Conservation (phyloP, 2,888 invertebrate species). For the Orgyia antiqua region DNA sequence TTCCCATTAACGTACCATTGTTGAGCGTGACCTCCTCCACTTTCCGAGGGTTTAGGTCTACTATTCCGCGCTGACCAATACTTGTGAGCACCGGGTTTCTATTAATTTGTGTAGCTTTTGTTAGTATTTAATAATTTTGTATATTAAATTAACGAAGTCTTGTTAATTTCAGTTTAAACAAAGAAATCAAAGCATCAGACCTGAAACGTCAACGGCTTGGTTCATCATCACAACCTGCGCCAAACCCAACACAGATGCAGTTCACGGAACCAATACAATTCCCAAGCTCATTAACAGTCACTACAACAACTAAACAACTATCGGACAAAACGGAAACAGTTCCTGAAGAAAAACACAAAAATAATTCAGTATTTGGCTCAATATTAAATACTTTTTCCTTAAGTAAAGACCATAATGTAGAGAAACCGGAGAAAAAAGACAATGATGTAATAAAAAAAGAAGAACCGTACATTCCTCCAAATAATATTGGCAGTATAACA, state of each 20-base stretch:
- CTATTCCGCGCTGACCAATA: too few species aligned
- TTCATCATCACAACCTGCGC: constrained; percentile 28
- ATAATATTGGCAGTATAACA: constrained; percentile 66
- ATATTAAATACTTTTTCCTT: constrained; percentile 44
- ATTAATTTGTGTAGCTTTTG: too few species aligned
- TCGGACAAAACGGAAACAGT: constrained; percentile 22
- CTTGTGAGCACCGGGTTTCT: too few species aligned
- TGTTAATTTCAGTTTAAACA: constrained; percentile 62
- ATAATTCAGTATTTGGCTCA: constrained; percentile 34
- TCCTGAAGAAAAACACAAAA: constrained; percentile 30
- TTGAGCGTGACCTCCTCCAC: too few species aligned
- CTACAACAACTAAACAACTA: constrained; percentile 36
- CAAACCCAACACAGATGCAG: constrained; percentile 10
- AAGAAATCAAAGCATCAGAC: constrained; percentile 56
- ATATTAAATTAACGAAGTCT: too few species aligned
- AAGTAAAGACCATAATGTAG: constrained; percentile 50
- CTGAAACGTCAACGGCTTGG: constrained; percentile 49
- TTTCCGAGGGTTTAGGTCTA: too few species aligned
- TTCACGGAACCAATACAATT: constrained; percentile 60
- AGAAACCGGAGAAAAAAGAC: constrained; percentile 47
- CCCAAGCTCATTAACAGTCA: constrained; percentile 67
- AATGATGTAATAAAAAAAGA: constrained; percentile 35
- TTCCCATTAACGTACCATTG: too few species aligned
- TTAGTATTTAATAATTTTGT: too few species aligned
- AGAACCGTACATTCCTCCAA: constrained; percentile 57